A percentile compares a stretch with the other conserved stretches of the same genome.
Conservation (phyloP, 2,113 vertebrate genomes). For the Hepsetus odoe region DNA sequence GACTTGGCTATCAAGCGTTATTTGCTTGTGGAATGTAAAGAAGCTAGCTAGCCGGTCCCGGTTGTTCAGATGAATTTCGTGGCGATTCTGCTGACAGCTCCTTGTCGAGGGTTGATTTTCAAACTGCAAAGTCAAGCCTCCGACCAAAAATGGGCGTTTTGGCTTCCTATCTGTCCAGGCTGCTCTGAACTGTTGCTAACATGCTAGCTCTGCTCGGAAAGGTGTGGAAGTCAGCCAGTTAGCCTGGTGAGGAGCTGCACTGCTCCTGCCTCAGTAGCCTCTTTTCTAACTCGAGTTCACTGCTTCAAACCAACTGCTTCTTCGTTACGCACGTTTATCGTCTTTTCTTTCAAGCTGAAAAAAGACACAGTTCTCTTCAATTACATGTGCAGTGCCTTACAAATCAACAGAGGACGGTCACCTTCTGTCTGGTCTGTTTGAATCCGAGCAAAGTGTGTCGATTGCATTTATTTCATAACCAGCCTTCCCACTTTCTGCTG, state of each 20-base stretch:
- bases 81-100: not conserved
- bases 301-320: not conserved
- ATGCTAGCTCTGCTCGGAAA: not conserved
- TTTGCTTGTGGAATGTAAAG: not conserved
- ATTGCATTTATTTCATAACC: not conserved
- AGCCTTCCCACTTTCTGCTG: not conserved
- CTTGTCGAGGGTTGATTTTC: not conserved
- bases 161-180: not conserved
- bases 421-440: too few species aligned
- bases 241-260: not conserved
- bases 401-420: too few species aligned
- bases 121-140: not conserved
- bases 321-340: not conserved
- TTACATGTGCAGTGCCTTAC: not conserved
- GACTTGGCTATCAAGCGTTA: not conserved
- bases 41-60: not conserved
- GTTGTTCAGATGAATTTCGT: too few species aligned
- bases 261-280: not conserved
- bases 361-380: too few species aligned
- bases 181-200: not conserved
- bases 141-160: not conserved
- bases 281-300: not conserved
- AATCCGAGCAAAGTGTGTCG: not conserved
- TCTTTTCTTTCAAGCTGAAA: too few species aligned
- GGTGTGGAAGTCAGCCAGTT: not conserved